Evolutionary conservation across 2,113 vertebrate genomes (phyloP), one percentile per base, ranked within the genome.

Genomic region (Dicaeum eximium): DNA sequence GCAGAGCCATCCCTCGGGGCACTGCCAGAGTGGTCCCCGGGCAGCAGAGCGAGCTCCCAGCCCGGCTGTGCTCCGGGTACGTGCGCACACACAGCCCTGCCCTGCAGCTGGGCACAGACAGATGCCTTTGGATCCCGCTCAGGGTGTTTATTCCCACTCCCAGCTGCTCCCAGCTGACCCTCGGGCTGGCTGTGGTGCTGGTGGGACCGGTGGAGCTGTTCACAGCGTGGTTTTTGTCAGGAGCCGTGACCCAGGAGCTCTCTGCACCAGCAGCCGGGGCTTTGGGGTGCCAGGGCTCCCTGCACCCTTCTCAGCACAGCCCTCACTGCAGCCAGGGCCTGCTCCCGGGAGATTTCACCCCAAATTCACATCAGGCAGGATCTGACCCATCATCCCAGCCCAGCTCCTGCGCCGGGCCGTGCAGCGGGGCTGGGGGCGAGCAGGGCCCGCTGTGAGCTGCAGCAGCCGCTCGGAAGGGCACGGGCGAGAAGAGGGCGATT

Each of bases 11-110:
- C 38, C 38, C 38, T 38, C 38, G 38, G 38, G 38, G 38, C 38
- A 38, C 38, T 38, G 38, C 38, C 38, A 38, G 38, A 38, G 38
- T 38, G 38, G 38, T 38, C 38, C 38, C 57, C 24, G 57, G 33
- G 20, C 4, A 54, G 75, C 86, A 64, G 77, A 1, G 47, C 1
- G 11, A 53, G 53, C 20, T 24, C 16, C 2, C 33, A 7, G 70
- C 37, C 14, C 3, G n/a, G n/a, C 0, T 7, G 79, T 1, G 33
- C 54, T 1, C 3, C 0, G 4, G 73, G 65, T 44, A 30, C 21
- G 54, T 58, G 81, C 66, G 2, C 54, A 4, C 50, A 1, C 42
- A 10, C 51, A 9, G 2, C 60, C 18, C 50, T 17, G 0, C 15
- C 1, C 71, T 19, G 4, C 33, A 23, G 84, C 62, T 57, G 57